phyloP scores from a whole-genome alignment of 2,888 invertebrate species.

The Drosophila sordidula region DNA sequence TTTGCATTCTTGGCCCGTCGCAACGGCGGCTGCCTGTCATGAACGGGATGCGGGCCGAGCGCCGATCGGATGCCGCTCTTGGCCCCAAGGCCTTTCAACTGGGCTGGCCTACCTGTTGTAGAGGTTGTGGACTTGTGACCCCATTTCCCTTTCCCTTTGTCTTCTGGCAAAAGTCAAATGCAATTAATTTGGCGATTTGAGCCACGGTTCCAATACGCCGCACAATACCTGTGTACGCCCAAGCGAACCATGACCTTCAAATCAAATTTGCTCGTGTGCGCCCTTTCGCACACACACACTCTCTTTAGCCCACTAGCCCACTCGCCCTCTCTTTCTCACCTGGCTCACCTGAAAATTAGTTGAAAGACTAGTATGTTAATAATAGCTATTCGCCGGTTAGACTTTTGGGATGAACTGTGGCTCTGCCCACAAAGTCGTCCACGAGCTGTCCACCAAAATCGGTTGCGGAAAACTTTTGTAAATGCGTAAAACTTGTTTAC shows the following conservation, averaged over 20 bases:
- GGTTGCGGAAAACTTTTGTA: constrained; percentile 71
- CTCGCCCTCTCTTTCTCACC: neutral
- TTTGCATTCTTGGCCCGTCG: constrained; percentile 30
- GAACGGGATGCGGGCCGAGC: constrained; percentile 22
- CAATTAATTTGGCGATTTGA: constrained; percentile 49
- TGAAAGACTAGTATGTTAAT: constrained; percentile 35
- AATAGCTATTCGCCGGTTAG: constrained; percentile 38
- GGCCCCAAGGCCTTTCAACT: constrained; percentile 15
- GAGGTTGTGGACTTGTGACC: constrained; percentile 14
- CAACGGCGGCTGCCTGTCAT: constrained; percentile 4
- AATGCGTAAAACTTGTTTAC: constrained; percentile 80
- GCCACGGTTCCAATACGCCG: neutral
- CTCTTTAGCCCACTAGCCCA: constrained; percentile 1
- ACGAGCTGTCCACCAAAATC: constrained; percentile 39
- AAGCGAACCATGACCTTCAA: constrained; percentile 42
- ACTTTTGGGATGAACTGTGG: constrained; percentile 26
- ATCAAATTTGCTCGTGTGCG: constrained; percentile 27
- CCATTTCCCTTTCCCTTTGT: constrained; percentile 5
- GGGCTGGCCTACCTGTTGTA: neutral
- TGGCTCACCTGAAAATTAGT: constrained; percentile 43
- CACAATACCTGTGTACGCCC: neutral
- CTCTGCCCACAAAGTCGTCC: constrained; percentile 48
- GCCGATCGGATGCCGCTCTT: constrained; percentile 5
- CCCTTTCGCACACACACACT: constrained; percentile 5
- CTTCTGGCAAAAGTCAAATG: constrained; percentile 8